Percentiles rank a stretch among this genome's conserved stretches.
Evolutionary conservation across 1,140 invertebrate genomes (phyloP).

Genomic region (Riptortus pedestris): DNA sequence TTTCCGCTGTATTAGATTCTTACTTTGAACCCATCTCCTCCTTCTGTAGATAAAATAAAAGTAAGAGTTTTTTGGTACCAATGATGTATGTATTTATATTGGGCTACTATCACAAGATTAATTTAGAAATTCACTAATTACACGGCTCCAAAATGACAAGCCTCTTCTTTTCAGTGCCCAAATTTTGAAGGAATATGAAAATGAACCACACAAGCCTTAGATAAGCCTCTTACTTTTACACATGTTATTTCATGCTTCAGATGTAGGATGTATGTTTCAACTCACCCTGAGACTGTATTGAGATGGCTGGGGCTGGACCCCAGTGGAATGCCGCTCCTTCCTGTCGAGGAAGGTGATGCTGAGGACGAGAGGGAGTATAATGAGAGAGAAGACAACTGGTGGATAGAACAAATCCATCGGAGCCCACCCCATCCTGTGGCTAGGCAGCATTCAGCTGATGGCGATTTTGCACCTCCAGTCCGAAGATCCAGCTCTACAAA

Average conservation of each 20-base stretch:
- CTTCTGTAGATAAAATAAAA: no score
- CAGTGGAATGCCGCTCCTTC: background rate
- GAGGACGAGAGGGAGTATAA: no score
- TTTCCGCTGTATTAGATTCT: no score
- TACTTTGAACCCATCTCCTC: no score
- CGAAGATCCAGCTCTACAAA: background rate
- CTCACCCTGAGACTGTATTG: slow-evolving; percentile 28
- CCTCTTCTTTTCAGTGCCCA: no score
- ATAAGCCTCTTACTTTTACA: no score
- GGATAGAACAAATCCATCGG: background rate
- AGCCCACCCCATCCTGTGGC: background rate
- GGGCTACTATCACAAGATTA: no score
- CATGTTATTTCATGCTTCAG: slow-evolving; percentile 4
- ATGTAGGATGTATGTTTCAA: slow-evolving; percentile 26
- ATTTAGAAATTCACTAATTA: no score
- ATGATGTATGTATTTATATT: no score
- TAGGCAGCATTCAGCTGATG: background rate
- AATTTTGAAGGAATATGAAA: background rate
- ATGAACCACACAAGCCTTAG: no score
- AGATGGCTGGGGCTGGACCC: slow-evolving; percentile 29
- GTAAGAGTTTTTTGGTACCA: no score
- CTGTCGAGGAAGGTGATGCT: background rate
- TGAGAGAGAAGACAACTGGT: background rate
- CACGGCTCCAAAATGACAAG: no score
- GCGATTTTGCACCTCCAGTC: background rate